Evolutionary conservation across 2,888 invertebrate genomes (phyloP).

Genomic region (Pinctada fucata): DNA sequence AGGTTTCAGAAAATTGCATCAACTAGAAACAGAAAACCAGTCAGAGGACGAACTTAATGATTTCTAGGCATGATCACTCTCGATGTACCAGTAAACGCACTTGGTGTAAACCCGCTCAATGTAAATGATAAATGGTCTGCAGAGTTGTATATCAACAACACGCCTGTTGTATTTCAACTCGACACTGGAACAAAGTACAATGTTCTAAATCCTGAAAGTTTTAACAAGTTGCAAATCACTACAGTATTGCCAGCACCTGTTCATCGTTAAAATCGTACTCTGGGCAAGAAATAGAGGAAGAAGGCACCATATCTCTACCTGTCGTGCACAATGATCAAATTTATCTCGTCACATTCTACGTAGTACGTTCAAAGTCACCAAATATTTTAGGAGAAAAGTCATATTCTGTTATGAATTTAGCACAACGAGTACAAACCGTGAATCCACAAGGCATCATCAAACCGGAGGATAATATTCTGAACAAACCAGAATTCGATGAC

Average conservation of each 20-base stretch:
- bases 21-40: neutral
- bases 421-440: constrained; percentile 29
- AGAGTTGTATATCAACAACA: constrained; percentile 24
- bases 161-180: constrained; percentile 34
- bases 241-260: constrained; percentile 22
- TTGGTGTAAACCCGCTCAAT: neutral
- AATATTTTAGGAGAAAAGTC: constrained; percentile 40
- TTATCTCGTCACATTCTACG: constrained; percentile 30
- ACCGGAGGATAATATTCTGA: constrained; percentile 11
- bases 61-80: constrained; percentile 1
- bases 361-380: constrained; percentile 31
- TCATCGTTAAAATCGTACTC: constrained; percentile 36
- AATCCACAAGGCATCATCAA: neutral
- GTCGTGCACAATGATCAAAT: constrained; percentile 15
- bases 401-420: constrained; percentile 30
- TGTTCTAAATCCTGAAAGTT: constrained; percentile 30
- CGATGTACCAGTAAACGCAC: constrained; percentile 13
- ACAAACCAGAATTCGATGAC: constrained; percentile 24
- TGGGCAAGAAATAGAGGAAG: constrained; percentile 34
- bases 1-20: neutral
- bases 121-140: constrained; percentile 25
- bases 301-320: constrained; percentile 27
- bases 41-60: neutral
- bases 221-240: constrained; percentile 31
- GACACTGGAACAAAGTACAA: constrained; percentile 46